Evolutionary conservation across 2,113 vertebrate genomes (phyloP).

Genomic region (Sinocyclocheilus rhinocerous): DNA sequence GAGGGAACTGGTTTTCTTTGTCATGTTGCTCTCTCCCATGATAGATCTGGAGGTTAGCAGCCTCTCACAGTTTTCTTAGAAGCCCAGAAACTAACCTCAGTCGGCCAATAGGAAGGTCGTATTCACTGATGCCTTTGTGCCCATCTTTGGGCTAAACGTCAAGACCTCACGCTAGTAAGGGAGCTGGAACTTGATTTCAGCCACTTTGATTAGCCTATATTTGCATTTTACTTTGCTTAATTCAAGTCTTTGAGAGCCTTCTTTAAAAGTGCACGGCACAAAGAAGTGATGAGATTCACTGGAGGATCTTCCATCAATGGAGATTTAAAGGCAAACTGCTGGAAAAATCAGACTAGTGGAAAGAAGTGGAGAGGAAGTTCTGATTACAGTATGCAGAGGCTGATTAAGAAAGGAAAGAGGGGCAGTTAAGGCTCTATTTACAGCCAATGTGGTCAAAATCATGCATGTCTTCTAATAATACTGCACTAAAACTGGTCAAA

Average conservation of each 20-base stretch:
- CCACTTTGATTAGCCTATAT: constrained; percentile 34
- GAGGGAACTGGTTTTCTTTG: constrained; percentile 67
- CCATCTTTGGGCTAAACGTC: constrained; percentile 28
- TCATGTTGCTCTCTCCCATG: constrained; percentile 66
- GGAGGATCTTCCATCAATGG: neutral
- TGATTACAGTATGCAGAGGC: constrained; percentile 40
- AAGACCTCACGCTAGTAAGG: constrained; percentile 19
- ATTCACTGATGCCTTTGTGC: constrained; percentile 4
- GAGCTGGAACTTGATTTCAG: constrained; percentile 23
- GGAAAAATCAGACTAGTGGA: neutral
- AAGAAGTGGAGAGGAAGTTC: constrained; percentile 9
- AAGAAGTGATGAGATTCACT: constrained; percentile 3
- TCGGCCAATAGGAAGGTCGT: constrained; percentile 19
- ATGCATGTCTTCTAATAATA: too few relatives aligned
- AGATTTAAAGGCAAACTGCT: constrained; percentile 29
- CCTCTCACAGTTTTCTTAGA: constrained; percentile 22
- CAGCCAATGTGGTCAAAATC: constrained; percentile 30
- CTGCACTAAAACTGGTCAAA: too few relatives aligned
- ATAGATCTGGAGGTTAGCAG: constrained; percentile 64
- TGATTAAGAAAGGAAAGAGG: constrained; percentile 46
- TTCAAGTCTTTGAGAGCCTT: constrained; percentile 28
- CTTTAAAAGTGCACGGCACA: neutral
- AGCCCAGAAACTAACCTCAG: constrained; percentile 32
- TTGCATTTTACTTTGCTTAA: constrained; percentile 34
- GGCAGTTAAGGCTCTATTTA: constrained; percentile 12